Evolutionary conservation across 2,888 invertebrate genomes (phyloP).

Genomic region (Oxyteleia sp.): DNA sequence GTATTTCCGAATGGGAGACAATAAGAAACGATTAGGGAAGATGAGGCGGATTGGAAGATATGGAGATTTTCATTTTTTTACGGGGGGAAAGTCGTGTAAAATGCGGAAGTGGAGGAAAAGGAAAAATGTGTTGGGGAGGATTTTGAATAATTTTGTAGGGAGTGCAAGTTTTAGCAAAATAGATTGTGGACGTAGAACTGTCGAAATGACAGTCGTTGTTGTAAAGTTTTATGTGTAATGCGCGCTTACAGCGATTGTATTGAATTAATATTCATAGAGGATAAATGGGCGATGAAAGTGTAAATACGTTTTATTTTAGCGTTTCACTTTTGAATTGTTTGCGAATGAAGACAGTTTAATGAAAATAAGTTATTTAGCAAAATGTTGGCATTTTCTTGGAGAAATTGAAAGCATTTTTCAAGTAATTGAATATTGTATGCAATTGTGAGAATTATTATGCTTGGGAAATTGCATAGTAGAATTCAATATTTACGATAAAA

Average conservation of each 20-base stretch:
- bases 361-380: not conserved
- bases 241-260: not conserved
- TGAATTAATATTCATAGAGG: not conserved
- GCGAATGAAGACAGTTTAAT: not conserved
- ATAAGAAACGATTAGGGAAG: slow-evolving; percentile 7
- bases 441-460: no score
- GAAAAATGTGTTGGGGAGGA: no score
- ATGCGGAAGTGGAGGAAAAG: not conserved
- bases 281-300: not conserved
- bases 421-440: no score
- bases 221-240: not conserved
- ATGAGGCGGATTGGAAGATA: not conserved
- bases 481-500: no score
- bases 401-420: no score
- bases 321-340: not conserved
- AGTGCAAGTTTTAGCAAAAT: not conserved
- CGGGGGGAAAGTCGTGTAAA: not conserved
- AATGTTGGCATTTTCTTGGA: not conserved
- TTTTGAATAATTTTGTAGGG: no score
- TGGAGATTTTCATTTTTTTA: not conserved
- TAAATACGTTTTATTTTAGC: not conserved
- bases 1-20: not conserved
- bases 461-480: no score
- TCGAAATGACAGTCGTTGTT: not conserved
- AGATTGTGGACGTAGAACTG: not conserved